Evolutionary conservation across 1,140 invertebrate species (phyloP), one percentile per base, ranked within the genome.

Genomic region (Drosophila melanogaster): DNA sequence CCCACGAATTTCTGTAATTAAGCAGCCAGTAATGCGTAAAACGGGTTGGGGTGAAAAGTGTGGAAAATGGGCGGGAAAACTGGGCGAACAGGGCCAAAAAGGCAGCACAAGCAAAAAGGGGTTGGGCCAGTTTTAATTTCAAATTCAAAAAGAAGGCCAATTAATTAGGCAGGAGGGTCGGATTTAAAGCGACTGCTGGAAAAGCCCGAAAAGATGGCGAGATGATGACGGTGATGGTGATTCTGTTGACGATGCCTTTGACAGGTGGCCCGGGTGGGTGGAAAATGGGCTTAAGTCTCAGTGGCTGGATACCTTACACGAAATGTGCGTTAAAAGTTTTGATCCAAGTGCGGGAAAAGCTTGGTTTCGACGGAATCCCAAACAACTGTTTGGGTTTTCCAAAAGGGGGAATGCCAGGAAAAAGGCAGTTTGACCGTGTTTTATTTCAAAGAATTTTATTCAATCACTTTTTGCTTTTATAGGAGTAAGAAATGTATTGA

Each of bases 141-240:
- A 64, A 74, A 83, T 79, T 89, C 66, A 38, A 70, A 86, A 79
- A 87, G 71, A 76, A 83, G 77, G 60, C 74, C 83, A 86, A 87
- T 87, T 87, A 89, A 87, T 87, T 87, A 87, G 77, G 65, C 62
- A 74, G 53, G 61, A 83, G 79, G 65, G 72, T 60, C 59, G 65
- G 71, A 69, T 72, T 87, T 78, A 65, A 81, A 81, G 58, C 59
- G 57, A 53, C 76, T 44, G 26, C 41, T 19, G n/a, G 12, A 26
- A 62, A 8, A 6, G 19, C 14, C 40, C 10, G 19, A 30, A 37
- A 40, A 24, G 37, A 35, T n/a, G 53, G 10, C 40, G 47, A 62
- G 66, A 15, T 22, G 49, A 62, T 43, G 69, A 49, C 33, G 69
- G 26, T 7, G 46, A 11, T 7, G 46, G 14, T 44, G 47, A 56